Percentiles rank a stretch among this genome's conserved stretches.
Evolutionary conservation across 35 echinoderm and acorn worm species (phyloP).

Genomic region (Anneissia japonica): DNA sequence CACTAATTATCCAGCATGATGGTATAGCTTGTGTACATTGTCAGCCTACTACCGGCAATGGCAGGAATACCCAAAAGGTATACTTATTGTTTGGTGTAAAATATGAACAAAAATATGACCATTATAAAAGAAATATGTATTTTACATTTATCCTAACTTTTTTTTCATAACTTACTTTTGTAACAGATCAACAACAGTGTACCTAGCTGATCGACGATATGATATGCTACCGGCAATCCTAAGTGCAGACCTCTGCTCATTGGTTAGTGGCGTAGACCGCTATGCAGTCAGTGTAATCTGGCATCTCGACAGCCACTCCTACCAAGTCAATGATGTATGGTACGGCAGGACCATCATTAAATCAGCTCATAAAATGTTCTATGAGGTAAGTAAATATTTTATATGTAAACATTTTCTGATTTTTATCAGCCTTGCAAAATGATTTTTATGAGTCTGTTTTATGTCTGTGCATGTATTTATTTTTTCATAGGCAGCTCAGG

Average conservation of each 20-base stretch:
- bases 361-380: constrained; percentile 96
- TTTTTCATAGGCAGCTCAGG: constrained; percentile 87
- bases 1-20: no score
- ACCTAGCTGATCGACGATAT: constrained; percentile 81
- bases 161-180: no score
- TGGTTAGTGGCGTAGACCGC: constrained; percentile 92
- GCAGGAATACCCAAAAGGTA: no score
- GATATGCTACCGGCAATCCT: constrained; percentile 90
- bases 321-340: constrained; percentile 82
- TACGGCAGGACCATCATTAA: constrained; percentile 90
- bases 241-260: constrained; percentile 89
- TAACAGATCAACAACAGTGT: constrained; percentile 92
- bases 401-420: background rate
- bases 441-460: background rate
- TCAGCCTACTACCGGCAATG: no score
- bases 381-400: constrained; percentile 66
- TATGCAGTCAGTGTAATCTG: constrained; percentile 96
- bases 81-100: no score
- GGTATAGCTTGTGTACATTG: no score
- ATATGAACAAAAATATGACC: no score
- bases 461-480: no score
- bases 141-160: no score
- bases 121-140: no score
- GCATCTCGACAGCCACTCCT: constrained; percentile 59
- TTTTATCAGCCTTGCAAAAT: background rate